A percentile compares a stretch with the other conserved stretches of the same genome.
phyloP scores from a whole-genome alignment of 2,888 invertebrate genomes.

The Perithous albicinctus region DNA sequence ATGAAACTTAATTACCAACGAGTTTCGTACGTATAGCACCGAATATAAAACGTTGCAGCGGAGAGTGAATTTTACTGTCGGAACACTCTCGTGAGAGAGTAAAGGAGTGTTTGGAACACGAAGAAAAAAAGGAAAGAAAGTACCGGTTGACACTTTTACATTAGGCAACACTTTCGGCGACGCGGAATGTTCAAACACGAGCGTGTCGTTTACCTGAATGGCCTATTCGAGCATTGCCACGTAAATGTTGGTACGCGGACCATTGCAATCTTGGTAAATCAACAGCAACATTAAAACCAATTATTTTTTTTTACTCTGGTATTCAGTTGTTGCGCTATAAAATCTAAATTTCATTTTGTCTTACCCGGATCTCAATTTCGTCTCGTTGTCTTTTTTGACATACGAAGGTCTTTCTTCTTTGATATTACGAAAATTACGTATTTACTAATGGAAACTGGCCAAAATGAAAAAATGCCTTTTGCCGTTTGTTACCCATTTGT shows the following conservation, averaged over 20 bases:
- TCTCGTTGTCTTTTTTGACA: too few species aligned
- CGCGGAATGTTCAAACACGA: neutral
- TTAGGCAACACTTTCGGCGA: constrained; percentile 44
- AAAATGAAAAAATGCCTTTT: too few species aligned
- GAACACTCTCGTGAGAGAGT: constrained; percentile 16
- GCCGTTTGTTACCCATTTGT: neutral
- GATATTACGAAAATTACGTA: too few species aligned
- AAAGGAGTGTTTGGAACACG: neutral
- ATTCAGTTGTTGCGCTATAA: too few species aligned
- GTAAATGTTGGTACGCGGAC: neutral
- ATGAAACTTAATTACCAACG: constrained; percentile 23
- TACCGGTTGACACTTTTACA: constrained; percentile 73
- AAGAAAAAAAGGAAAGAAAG: constrained; percentile 30
- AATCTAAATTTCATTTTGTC: neutral
- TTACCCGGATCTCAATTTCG: too few species aligned
- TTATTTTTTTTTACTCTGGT: neutral
- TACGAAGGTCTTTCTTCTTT: too few species aligned
- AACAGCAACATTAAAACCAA: neutral
- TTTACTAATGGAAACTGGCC: too few species aligned
- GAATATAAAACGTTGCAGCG: constrained; percentile 26
- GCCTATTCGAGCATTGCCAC: constrained; percentile 16
- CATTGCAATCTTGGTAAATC: neutral
- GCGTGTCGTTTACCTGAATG: constrained; percentile 30
- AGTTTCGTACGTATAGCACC: constrained; percentile 25
- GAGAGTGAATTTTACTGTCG: constrained; percentile 73